A percentile compares a stretch with the other conserved stretches of the same genome.
Evolutionary conservation across 2,113 vertebrate genomes (phyloP).

Genomic region (Nymphicus hollandicus): DNA sequence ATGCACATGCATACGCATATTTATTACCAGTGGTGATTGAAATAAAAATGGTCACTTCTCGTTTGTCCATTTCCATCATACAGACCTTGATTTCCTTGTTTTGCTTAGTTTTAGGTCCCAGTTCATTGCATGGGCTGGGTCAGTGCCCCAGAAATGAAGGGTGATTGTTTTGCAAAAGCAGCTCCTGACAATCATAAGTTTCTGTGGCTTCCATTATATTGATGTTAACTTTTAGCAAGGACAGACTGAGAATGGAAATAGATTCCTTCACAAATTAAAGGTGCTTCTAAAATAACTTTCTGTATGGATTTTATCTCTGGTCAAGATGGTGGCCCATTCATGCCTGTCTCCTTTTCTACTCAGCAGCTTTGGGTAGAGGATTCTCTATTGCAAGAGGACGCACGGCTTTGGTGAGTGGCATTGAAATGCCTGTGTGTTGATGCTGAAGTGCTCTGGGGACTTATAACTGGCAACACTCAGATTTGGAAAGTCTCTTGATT

Average conservation of each 20-base stretch:
- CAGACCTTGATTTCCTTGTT: background rate
- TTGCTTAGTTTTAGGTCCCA: background rate
- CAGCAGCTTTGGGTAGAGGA: background rate
- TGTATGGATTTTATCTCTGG: background rate
- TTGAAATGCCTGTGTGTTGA: background rate
- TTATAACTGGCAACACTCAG: background rate
- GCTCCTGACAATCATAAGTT: background rate
- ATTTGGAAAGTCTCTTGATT: background rate
- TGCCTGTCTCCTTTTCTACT: background rate
- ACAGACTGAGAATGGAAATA: background rate
- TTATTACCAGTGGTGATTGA: background rate
- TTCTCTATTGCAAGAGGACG: background rate
- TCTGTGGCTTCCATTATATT: background rate
- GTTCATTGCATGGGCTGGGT: background rate
- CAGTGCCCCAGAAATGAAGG: background rate
- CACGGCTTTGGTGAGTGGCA: background rate
- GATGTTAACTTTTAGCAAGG: background rate
- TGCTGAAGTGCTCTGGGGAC: rapidly evolving
- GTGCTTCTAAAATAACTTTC: background rate
- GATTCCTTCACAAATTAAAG: background rate
- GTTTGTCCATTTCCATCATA: background rate
- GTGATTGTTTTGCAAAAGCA: background rate
- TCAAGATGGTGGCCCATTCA: rapidly evolving
- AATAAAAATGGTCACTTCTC: background rate
- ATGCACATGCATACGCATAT: rapidly evolving